A percentile compares a stretch with the other conserved stretches of the same genome.
Conservation (phyloP, 1,140 invertebrate species). For the Drosophila lowei region DNA sequence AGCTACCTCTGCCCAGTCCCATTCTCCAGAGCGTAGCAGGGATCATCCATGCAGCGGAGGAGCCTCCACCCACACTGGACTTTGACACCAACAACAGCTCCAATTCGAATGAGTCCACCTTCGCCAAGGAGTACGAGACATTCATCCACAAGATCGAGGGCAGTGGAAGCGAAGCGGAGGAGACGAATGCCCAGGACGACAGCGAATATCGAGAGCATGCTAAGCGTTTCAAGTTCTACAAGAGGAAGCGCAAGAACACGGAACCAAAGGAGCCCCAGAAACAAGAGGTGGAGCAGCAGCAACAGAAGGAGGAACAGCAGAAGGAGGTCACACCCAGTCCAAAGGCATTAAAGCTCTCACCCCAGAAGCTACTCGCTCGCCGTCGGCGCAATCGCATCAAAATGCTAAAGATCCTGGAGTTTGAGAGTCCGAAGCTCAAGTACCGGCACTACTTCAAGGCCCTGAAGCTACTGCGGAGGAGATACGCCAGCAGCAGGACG, state of each 20-base stretch:
- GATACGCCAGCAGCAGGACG: constrained; percentile 20
- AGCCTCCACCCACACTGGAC: constrained; percentile 27
- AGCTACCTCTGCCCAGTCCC: constrained; percentile 34
- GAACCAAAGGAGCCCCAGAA: constrained; percentile 21
- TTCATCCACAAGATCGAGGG: constrained; percentile 69
- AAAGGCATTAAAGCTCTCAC: neutral
- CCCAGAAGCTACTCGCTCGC: constrained; percentile 41
- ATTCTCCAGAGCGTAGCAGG: constrained; percentile 2
- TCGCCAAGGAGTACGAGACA: constrained; percentile 77
- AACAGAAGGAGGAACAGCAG: neutral
- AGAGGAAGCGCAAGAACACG: constrained; percentile 60
- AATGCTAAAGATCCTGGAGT: constrained; percentile 65
- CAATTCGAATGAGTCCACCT: constrained; percentile 74
- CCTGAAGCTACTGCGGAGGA: constrained; percentile 41
- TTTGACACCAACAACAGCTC: constrained; percentile 60
- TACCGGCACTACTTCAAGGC: constrained; percentile 63
- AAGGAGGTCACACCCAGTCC: neutral
- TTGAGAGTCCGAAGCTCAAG: constrained; percentile 68
- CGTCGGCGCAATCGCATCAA: constrained; percentile 67
- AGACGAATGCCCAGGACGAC: constrained; percentile 4
- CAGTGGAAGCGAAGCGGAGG: constrained; percentile 49
- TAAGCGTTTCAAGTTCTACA: constrained; percentile 72
- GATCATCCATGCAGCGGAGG: neutral
- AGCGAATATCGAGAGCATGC: constrained; percentile 38
- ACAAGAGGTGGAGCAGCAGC: too few relatives aligned